These are phyloP conservation scores for Liasis olivaceus DNA, from an alignment of 2,797 vertebrate species.

Conservation along the genomic window DNA sequence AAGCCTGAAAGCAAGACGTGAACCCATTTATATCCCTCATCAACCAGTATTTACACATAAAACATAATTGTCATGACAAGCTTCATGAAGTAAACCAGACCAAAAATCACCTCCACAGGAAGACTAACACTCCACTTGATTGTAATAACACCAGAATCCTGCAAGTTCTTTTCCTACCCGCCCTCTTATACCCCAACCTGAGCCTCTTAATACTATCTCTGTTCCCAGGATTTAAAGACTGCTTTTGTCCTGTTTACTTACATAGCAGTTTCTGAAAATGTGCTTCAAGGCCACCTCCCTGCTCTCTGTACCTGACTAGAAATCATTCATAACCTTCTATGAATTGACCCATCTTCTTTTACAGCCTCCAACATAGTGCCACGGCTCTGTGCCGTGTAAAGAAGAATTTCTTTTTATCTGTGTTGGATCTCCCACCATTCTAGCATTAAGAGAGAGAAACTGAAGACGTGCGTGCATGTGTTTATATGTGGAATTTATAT, in stretches of 20 bases:
- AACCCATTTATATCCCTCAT: not conserved
- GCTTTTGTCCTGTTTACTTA: too few relatives aligned
- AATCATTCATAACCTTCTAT: not conserved
- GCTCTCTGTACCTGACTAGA: not conserved
- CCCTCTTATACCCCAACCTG: not conserved
- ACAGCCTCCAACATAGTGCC: not conserved
- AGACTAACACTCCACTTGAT: not conserved
- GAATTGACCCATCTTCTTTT: not conserved
- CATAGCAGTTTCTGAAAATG: not conserved
- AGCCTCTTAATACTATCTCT: not conserved
- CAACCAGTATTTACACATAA: not conserved
- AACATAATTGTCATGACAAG: not conserved
- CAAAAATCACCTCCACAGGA: not conserved
- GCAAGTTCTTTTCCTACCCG: not conserved
- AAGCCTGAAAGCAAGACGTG: not conserved
- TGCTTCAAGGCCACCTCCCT: not conserved
- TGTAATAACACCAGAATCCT: not conserved
- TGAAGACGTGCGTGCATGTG: not conserved
- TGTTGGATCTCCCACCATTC: not conserved
- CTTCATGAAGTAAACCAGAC: not conserved
- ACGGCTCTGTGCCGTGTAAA: not conserved
- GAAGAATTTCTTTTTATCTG: not conserved
- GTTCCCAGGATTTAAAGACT: not conserved
- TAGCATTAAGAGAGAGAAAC: not conserved
- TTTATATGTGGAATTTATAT: not conserved